Evolutionary conservation across 1,140 invertebrate species (phyloP).

Genomic region (Pseudachorutes palmiensis): DNA sequence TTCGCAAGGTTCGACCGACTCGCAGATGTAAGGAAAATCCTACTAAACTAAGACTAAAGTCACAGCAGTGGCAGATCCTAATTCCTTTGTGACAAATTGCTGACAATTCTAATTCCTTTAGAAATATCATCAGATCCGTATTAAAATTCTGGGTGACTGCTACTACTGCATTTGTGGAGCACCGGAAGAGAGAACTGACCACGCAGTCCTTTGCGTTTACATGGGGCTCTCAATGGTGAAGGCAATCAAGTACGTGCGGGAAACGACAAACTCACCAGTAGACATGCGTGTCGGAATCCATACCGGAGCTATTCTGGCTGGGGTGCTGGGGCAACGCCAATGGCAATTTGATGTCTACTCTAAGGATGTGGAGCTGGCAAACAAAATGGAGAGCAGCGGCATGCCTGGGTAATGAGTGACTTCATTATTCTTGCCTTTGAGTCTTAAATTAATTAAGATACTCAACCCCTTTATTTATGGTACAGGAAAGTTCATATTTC

Average conservation of each 20-base stretch:
- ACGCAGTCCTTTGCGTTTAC: constrained; percentile 86
- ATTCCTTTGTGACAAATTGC: constrained; percentile 7
- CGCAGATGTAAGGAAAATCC: constrained; percentile 70
- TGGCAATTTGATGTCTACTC: constrained; percentile 99
- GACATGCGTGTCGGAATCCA: constrained; percentile 66
- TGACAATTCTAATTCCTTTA: constrained; percentile 44
- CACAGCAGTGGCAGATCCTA: too few species aligned
- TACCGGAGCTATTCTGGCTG: constrained; percentile 75
- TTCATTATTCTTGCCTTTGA: too few species aligned
- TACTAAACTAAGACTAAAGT: background rate
- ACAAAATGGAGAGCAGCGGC: constrained; percentile 97
- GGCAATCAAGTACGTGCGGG: constrained; percentile 93
- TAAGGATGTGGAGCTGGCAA: constrained; percentile 92
- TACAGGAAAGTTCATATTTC: constrained; percentile 76
- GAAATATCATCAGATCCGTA: constrained; percentile 88
- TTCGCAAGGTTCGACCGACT: constrained; percentile 88
- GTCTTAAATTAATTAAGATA: too few species aligned
- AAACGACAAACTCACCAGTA: constrained; percentile 87
- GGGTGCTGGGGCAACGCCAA: constrained; percentile 88
- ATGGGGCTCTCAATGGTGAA: constrained; percentile 96
- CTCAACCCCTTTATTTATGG: constrained; percentile 14
- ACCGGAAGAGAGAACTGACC: constrained; percentile 75
- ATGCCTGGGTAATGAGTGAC: constrained; percentile 68
- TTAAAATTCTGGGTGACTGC: constrained; percentile 92
- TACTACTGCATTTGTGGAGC: constrained; percentile 91